Conservation (phyloP, 2,113 vertebrate species). For the Cryptotis parvus region DNA sequence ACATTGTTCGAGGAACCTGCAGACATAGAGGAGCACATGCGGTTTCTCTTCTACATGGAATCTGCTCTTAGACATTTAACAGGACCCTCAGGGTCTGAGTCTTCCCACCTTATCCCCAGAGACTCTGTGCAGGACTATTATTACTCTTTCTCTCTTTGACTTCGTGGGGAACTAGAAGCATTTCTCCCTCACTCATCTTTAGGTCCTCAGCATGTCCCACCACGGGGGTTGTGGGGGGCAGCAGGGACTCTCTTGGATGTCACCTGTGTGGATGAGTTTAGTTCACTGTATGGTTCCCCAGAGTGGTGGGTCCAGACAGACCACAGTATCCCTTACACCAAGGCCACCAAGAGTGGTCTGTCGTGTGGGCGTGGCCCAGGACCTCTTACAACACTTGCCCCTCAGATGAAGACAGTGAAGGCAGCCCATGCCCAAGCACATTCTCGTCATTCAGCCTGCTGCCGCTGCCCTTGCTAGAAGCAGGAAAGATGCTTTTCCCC, state of each 20-base stretch:
- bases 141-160: neutral
- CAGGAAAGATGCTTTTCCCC: neutral
- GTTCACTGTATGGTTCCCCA: neutral
- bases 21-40: too few species aligned
- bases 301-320: neutral
- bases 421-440: neutral
- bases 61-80: too few species aligned
- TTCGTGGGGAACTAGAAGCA: neutral
- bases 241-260: neutral
- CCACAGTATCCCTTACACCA: neutral
- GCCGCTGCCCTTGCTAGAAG: neutral
- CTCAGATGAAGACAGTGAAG: neutral
- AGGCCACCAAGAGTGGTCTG: neutral
- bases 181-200: neutral
- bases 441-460: neutral
- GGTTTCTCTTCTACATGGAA: too few species aligned
- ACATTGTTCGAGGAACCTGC: too few species aligned
- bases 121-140: neutral
- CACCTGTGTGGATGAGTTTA: neutral
- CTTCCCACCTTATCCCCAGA: too few species aligned
- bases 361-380: fast-evolving
- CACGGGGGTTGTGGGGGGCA: too few species aligned
- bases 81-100: too few species aligned
- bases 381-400: fast-evolving
- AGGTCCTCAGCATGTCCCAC: neutral